A percentile compares a stretch with the other conserved stretches of the same genome.
Evolutionary conservation across 2,797 vertebrate genomes (phyloP).

Genomic region (Merluccius polli): DNA sequence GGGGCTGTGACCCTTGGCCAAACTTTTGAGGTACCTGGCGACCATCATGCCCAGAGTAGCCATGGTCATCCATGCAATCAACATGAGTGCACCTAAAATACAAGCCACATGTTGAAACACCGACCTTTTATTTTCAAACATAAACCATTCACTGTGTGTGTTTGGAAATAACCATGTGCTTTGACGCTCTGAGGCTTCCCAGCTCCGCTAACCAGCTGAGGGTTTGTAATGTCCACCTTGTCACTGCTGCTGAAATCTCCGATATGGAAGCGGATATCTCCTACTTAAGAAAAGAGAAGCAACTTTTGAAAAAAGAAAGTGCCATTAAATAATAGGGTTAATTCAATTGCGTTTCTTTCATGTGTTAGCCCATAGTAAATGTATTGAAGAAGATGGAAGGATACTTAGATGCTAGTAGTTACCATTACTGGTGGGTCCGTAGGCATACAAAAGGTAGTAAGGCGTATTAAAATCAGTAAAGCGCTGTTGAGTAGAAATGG

Average conservation of each 20-base stretch:
- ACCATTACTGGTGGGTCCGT: slow-evolving; percentile 65
- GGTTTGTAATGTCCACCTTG: slow-evolving; percentile 43
- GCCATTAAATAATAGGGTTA: neutral
- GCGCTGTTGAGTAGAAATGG: slow-evolving; percentile 52
- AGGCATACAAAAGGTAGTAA: slow-evolving; percentile 68
- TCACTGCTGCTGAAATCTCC: slow-evolving; percentile 29
- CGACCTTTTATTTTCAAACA: neutral
- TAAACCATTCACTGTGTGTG: neutral
- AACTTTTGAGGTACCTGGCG: slow-evolving; percentile 67
- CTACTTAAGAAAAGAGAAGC: slow-evolving; percentile 43
- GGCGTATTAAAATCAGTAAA: slow-evolving; percentile 24
- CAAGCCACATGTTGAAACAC: neutral
- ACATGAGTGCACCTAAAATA: slow-evolving; percentile 73
- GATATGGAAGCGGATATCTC: slow-evolving; percentile 59
- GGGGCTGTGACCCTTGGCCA: slow-evolving; percentile 23
- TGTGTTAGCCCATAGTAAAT: neutral
- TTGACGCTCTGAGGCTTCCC: slow-evolving; percentile 37
- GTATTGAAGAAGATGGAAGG: neutral
- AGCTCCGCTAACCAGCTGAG: slow-evolving; percentile 4
- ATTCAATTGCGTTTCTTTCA: neutral
- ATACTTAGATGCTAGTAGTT: slow-evolving; percentile 5
- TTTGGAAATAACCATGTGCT: slow-evolving; percentile 50
- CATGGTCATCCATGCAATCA: slow-evolving; percentile 77
- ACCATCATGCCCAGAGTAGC: slow-evolving; percentile 74
- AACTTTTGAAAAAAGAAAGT: neutral